phyloP scores from a whole-genome alignment of 2,888 invertebrate species.

The Athrips mouffetella region DNA sequence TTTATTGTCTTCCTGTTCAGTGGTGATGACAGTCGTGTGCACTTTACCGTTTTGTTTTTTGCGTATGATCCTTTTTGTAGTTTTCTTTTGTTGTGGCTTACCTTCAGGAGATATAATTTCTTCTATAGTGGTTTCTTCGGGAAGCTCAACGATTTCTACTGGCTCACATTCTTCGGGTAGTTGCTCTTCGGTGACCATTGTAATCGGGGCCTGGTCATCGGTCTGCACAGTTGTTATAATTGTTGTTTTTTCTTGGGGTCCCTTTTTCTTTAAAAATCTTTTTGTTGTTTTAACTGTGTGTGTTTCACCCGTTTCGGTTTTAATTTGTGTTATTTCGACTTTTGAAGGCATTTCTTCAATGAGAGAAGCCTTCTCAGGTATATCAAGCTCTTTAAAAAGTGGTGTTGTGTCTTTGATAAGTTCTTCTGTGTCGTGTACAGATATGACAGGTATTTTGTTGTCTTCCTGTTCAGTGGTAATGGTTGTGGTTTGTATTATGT shows the following conservation, averaged over 20 bases:
- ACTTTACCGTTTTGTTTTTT: conserved; percentile 37
- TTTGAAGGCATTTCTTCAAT: conserved; percentile 27
- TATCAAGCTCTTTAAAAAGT: conserved; percentile 15
- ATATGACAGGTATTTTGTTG: conserved; percentile 33
- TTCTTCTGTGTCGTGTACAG: conserved; percentile 30
- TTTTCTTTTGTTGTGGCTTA: conserved; percentile 31
- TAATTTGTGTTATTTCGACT: conserved; percentile 28
- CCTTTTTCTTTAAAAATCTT: conserved; percentile 58
- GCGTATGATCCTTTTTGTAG: conserved; percentile 33
- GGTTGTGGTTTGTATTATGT: conserved; percentile 30
- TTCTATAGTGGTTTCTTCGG: conserved; percentile 38
- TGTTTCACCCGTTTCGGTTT: conserved; percentile 44
- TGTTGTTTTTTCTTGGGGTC: conserved; percentile 59
- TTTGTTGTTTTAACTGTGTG: conserved; percentile 52
- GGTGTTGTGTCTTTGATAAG: conserved; percentile 34
- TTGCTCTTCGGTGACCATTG: conserved; percentile 35
- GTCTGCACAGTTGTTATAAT: conserved; percentile 60
- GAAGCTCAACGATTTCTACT: conserved; percentile 25
- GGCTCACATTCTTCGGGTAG: conserved; percentile 13
- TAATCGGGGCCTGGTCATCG: conserved; percentile 44
- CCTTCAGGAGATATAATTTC: conserved; percentile 39
- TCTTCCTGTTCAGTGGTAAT: conserved; percentile 23
- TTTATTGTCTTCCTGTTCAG: conserved; percentile 48
- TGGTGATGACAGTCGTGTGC: conserved; percentile 53
- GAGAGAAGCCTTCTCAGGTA: conserved; percentile 33